These are phyloP conservation scores for Sminthurides aquaticus DNA, from an alignment of 2,888 invertebrate species.

Conservation along the genomic window DNA sequence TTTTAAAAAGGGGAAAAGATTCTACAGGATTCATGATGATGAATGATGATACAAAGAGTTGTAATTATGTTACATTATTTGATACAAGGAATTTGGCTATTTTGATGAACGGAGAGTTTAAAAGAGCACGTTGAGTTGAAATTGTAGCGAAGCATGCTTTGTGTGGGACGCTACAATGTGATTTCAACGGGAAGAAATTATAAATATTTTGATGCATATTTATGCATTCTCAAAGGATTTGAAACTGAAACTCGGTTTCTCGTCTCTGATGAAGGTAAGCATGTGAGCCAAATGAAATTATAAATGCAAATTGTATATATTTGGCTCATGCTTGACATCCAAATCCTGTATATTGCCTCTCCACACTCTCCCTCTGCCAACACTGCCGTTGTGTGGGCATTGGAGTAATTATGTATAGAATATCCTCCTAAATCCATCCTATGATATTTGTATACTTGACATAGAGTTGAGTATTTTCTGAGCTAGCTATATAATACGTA, in stretches of 20 bases:
- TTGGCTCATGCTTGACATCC: constrained; percentile 5
- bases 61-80: too few relatives aligned
- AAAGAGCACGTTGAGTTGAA: neutral
- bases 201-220: neutral
- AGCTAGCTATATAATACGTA: too few relatives aligned
- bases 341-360: neutral
- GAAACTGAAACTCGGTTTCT: constrained; percentile 2
- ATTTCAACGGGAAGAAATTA: neutral
- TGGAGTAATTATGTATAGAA: too few relatives aligned
- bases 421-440: too few relatives aligned
- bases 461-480: too few relatives aligned
- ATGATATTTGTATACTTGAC: too few relatives aligned
- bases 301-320: neutral
- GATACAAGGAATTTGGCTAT: neutral
- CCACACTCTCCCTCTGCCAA: neutral
- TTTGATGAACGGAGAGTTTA: neutral
- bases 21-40: too few relatives aligned
- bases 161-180: too few relatives aligned
- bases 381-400: too few relatives aligned
- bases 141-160: too few relatives aligned
- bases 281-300: constrained; percentile 4
- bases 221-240: constrained; percentile 2
- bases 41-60: too few relatives aligned
- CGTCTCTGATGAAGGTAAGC: constrained; percentile 2
- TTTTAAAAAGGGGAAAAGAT: too few relatives aligned